phyloP scores from a whole-genome alignment of 2,113 vertebrate species.

The Hippopotamus amphibius region DNA sequence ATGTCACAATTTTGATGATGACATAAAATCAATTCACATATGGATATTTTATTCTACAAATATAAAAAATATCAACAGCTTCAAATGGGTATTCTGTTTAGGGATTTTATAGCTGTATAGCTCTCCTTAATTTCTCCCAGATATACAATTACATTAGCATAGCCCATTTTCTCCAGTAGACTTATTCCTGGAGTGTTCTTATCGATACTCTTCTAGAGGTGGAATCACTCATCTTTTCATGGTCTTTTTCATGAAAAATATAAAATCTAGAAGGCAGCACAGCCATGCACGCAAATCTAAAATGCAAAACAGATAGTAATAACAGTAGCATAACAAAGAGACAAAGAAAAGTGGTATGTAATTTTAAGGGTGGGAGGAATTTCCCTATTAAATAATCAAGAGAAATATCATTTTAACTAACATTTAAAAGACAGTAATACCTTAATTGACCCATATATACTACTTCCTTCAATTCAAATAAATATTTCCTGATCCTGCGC shows the following conservation, averaged over 20 bases:
- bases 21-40: background rate
- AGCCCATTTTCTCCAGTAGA: background rate
- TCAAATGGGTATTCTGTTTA: background rate
- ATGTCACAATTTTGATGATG: background rate
- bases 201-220: background rate
- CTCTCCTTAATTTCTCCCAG: background rate
- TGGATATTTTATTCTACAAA: background rate
- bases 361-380: background rate
- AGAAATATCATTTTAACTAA: background rate
- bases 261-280: background rate
- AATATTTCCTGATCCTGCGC: background rate
- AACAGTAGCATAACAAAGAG: background rate
- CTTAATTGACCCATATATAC: background rate
- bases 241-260: background rate
- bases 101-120: background rate
- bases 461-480: background rate
- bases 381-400: background rate
- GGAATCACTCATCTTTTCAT: background rate
- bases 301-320: background rate
- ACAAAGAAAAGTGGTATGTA: background rate
- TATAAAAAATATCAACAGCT: background rate
- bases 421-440: background rate
- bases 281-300: background rate
- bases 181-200: background rate
- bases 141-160: background rate